These are phyloP conservation scores for Eunapius fragilis DNA, from an alignment of 37 sponge, comb jelly and placozoan species.

Conservation along the genomic window DNA sequence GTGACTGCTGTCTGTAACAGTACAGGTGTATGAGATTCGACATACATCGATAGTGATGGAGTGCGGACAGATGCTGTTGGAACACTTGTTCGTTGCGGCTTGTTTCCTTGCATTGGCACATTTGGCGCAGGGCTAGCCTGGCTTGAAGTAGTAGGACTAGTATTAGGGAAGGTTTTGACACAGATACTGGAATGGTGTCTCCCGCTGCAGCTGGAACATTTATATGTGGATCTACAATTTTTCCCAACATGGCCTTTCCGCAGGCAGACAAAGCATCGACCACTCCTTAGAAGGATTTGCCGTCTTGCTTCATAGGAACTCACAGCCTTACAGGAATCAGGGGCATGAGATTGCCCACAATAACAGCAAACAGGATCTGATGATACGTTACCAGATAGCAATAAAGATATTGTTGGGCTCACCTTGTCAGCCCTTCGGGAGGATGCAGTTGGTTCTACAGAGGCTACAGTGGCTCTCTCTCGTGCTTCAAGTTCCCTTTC, in stretches of 20 bases:
- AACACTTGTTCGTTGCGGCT: no score
- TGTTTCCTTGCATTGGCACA: no score
- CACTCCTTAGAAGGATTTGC: slow-evolving; percentile 4
- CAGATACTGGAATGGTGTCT: slow-evolving; percentile 29
- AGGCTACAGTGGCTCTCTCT: slow-evolving; percentile 25
- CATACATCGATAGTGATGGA: no score
- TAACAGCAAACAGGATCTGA: slow-evolving; percentile 5
- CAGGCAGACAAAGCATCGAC: slow-evolving; percentile 16
- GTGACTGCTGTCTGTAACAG: slow-evolving; percentile 40
- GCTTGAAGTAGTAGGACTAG: no score
- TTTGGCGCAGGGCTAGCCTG: no score
- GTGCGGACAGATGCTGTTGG: no score
- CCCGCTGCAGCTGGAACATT: slow-evolving; percentile 6
- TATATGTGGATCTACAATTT: slow-evolving; percentile 7
- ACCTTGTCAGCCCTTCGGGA: neutral
- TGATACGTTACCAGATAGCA: no score
- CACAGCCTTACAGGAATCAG: neutral
- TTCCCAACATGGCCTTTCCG: neutral
- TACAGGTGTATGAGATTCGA: neutral
- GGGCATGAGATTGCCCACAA: neutral
- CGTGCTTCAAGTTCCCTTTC: slow-evolving; percentile 16
- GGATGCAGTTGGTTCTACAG: neutral
- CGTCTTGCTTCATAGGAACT: neutral
- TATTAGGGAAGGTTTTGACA: neutral
- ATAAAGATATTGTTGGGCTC: neutral